Evolutionary conservation across 1,140 invertebrate genomes (phyloP).

Genomic region (Neomicropteryx cornuta): DNA sequence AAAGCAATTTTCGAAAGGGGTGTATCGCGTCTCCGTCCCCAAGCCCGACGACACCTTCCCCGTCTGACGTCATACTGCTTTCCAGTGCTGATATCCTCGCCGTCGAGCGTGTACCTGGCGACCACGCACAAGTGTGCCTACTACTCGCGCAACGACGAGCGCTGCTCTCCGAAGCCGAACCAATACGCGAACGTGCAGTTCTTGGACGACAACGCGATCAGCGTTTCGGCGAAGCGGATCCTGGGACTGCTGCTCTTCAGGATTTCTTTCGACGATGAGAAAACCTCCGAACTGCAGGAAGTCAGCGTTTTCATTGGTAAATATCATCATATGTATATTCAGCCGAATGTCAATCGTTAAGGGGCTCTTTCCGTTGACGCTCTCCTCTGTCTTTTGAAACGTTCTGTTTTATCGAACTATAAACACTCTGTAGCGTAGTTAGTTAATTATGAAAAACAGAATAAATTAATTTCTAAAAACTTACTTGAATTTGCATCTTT

Average conservation of each 20-base stretch:
- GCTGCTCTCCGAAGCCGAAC: conserved; percentile 10
- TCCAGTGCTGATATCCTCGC: conserved; percentile 35
- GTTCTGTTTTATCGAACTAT: too few species aligned
- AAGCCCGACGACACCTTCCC: too few species aligned
- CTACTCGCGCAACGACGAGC: conserved; percentile 34
- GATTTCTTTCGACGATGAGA: conserved; percentile 25
- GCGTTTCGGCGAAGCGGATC: conserved; percentile 20
- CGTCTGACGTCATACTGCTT: conserved; percentile 17
- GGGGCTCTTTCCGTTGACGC: too few species aligned
- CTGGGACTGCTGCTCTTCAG: conserved; percentile 27
- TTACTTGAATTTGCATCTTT: too few species aligned
- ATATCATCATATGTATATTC: too few species aligned
- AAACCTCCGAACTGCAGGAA: conserved; percentile 32
- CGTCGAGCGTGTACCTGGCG: conserved; percentile 33
- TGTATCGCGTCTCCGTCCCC: too few species aligned
- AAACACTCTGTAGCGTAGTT: too few species aligned
- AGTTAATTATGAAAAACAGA: too few species aligned
- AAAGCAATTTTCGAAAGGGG: too few species aligned
- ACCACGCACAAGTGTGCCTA: conserved; percentile 28
- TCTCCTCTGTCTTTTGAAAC: too few species aligned
- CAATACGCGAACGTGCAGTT: conserved; percentile 18
- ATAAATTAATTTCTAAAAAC: too few species aligned
- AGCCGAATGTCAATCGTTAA: too few species aligned
- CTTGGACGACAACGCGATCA: conserved; percentile 20
- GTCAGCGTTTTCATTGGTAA: conserved; percentile 36